Evolutionary conservation across 2,797 vertebrate species (phyloP).

Genomic region (Rhinella marina): DNA sequence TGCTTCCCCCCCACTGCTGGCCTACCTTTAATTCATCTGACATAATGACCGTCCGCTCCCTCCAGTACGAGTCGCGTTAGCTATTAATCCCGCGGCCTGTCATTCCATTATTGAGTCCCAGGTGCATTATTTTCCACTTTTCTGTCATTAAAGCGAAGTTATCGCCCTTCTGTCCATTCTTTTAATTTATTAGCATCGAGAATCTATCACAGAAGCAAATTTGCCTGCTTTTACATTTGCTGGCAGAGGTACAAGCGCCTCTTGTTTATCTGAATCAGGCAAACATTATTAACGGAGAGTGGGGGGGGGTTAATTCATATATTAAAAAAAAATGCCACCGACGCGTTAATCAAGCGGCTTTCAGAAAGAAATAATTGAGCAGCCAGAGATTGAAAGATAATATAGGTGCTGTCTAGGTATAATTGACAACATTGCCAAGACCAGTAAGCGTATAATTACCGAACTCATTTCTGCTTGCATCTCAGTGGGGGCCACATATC

Average conservation of each 20-base stretch:
- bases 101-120: slow-evolving; percentile 35
- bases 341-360: neutral
- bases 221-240: neutral
- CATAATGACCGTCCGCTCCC: neutral
- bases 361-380: slow-evolving; percentile 1
- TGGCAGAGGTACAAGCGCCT: neutral
- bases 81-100: slow-evolving; percentile 21
- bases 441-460: neutral
- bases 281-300: neutral
- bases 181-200: slow-evolving; percentile 23
- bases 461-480: neutral
- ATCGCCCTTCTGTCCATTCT: slow-evolving; percentile 18
- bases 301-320: neutral
- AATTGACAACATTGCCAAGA: neutral
- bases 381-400: neutral
- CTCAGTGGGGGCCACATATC: neutral
- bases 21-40: slow-evolving; percentile 24
- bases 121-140: slow-evolving; percentile 31
- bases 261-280: neutral
- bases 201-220: slow-evolving; percentile 23
- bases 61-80: neutral
- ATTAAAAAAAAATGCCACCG: neutral
- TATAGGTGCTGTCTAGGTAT: neutral
- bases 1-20: neutral
- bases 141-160: slow-evolving; percentile 35